Evolutionary conservation across 2,888 invertebrate species (phyloP), one percentile per base, ranked within the genome.

Genomic region (Leucophora obtusa): DNA sequence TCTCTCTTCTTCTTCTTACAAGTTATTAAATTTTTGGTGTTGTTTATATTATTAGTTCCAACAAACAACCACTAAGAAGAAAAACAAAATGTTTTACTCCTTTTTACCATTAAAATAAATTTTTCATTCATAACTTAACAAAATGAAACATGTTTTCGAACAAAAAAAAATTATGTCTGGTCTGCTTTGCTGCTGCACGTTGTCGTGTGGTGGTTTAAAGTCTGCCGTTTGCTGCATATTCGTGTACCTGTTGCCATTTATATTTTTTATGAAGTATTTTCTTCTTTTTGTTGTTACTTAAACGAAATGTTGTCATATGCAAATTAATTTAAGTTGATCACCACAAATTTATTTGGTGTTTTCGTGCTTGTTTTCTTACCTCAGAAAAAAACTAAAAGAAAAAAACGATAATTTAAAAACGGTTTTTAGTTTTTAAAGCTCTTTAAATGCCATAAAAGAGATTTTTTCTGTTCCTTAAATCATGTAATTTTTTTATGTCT

Each of bases 311-410:
- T 80, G 80, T 80, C 80, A 76, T 80, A 76, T 80, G 80, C 76
- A 80, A 80, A 80, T 80, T 76, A 80, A 76, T 80, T 80, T 80
- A 69, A 80, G 76, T 73, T 80, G 76, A 80, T 80, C 80, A 80
- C 68, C 76, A 73, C 80, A 80, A 76, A 80, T 80, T 76, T 76
- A 80, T 72, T 72, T 76, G 59, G 18, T 80, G 65, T 71, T 80
- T 69, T 80, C 68, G 76, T 76, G 80, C 59, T 33, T 63, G 72
- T 65, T 71, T 60, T 38, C 24, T 59, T 24, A 43, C 38, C 28
- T 28, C 7, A 6, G 1, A 28, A 28, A 28, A 28, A 28, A 28
- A 7, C 28, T 47, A 11, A 62, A 28, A 53, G 15, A 56, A 2
- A 68, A 63, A 38, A 58, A 50, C 17, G 18, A 66, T 9, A 28